These are phyloP conservation scores for Heliothis subflexa DNA, from an alignment of 1,140 invertebrate genomes.

Conservation along the genomic window DNA sequence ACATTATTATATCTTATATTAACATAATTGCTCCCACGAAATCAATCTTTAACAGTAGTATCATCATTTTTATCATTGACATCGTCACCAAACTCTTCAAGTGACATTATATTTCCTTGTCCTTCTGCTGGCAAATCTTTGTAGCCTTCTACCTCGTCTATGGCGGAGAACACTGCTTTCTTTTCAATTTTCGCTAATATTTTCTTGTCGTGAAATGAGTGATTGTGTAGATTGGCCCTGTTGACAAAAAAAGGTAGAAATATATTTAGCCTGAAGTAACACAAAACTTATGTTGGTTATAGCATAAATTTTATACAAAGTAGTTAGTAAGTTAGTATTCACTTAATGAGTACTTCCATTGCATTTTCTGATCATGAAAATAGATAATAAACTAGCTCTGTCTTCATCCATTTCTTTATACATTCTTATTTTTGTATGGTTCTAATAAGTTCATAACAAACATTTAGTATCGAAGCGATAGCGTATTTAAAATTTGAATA, in stretches of 20 bases:
- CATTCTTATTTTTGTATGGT: too few relatives aligned
- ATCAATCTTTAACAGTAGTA: conserved; percentile 5
- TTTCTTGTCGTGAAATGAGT: conserved; percentile 83
- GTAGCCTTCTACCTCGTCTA: conserved; percentile 71
- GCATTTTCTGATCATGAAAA: too few relatives aligned
- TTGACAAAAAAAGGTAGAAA: neutral
- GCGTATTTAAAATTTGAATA: too few relatives aligned
- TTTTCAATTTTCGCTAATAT: conserved; percentile 81
- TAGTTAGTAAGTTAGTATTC: too few relatives aligned
- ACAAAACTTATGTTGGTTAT: too few relatives aligned
- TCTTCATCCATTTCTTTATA: too few relatives aligned
- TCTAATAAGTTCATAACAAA: too few relatives aligned
- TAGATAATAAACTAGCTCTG: too few relatives aligned
- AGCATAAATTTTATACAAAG: too few relatives aligned
- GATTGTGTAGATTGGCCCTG: conserved; percentile 83
- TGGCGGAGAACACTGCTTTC: conserved; percentile 78
- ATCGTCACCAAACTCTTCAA: conserved; percentile 18
- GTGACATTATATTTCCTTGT: conserved; percentile 6
- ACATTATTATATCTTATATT: neutral
- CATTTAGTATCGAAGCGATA: too few relatives aligned
- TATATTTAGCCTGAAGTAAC: too few relatives aligned
- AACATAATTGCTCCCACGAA: neutral
- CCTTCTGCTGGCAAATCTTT: conserved; percentile 63
- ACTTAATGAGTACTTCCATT: too few relatives aligned
- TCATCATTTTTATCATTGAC: neutral